Percentiles rank a stretch among this genome's conserved stretches.
Evolutionary conservation across 2,113 vertebrate species (phyloP).

Genomic region (Lota lota): DNA sequence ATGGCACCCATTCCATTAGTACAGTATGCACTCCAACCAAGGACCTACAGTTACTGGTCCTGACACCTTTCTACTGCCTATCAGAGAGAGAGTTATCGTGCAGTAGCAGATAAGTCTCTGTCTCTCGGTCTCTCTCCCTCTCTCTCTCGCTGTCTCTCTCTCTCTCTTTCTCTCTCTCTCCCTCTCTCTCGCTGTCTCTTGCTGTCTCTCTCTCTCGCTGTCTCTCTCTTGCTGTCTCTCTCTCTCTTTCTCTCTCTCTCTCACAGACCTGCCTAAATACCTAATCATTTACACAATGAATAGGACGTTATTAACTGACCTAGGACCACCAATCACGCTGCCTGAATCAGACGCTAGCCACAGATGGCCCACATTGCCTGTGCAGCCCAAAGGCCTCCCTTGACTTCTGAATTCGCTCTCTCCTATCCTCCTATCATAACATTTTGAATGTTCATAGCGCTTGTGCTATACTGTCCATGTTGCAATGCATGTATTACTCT

Average conservation of each 20-base stretch:
- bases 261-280: not conserved
- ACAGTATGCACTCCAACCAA: not conserved
- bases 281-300: not conserved
- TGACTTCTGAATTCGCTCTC: not conserved
- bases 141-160: slow-evolving; percentile 1
- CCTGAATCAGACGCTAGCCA: slow-evolving; percentile 25
- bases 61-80: slow-evolving; percentile 10
- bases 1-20: not conserved
- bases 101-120: slow-evolving; percentile 6
- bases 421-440: not conserved
- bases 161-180: not conserved
- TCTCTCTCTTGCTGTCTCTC: not conserved
- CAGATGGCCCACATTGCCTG: slow-evolving; percentile 32
- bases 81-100: slow-evolving; percentile 35
- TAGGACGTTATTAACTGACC: not conserved
- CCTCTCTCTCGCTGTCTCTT: not conserved
- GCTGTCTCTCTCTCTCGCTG: slow-evolving; percentile 3
- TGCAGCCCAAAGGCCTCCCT: not conserved
- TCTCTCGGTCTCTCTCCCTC: not conserved
- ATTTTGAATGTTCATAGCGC: too few relatives aligned
- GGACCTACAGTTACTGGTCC: slow-evolving; percentile 7
- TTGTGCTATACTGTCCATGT: too few relatives aligned
- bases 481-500: not conserved
- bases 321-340: not conserved
- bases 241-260: slow-evolving; percentile 5